Percentiles rank a stretch among this genome's conserved stretches.
These are phyloP conservation scores for Opisthograptis luteolata DNA, from an alignment of 2,888 invertebrate species.

Conservation along the genomic window DNA sequence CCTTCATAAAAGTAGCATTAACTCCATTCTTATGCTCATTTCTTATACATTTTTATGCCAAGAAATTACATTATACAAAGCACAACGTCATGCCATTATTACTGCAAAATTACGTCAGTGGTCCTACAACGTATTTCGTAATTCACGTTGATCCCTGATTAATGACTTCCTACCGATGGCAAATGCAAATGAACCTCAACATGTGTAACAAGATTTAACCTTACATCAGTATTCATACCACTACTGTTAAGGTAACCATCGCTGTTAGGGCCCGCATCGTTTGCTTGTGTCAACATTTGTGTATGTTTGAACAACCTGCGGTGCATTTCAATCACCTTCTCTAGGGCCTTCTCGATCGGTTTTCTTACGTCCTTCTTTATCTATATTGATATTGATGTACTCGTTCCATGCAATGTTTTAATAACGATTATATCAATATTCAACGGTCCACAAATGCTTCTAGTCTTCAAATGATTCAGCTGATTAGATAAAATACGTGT, in stretches of 20 bases:
- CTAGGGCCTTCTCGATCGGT: slow-evolving; percentile 31
- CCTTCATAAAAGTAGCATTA: slow-evolving; percentile 3
- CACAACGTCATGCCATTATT: neutral
- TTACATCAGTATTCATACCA: slow-evolving; percentile 54
- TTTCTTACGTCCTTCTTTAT: slow-evolving; percentile 20
- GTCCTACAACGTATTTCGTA: neutral
- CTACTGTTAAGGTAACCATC: slow-evolving; percentile 51
- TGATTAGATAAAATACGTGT: slow-evolving; percentile 41
- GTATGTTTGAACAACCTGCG: slow-evolving; percentile 63
- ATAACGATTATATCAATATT: slow-evolving; percentile 14
- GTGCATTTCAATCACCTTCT: slow-evolving; percentile 59
- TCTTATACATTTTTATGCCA: neutral
- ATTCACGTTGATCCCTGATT: slow-evolving; percentile 21
- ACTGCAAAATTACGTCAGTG: neutral
- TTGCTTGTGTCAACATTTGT: slow-evolving; percentile 65
- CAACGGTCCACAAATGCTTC: slow-evolving; percentile 27
- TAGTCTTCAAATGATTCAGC: slow-evolving; percentile 38
- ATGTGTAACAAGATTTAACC: slow-evolving; percentile 47
- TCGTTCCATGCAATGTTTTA: slow-evolving; percentile 3
- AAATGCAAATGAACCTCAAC: slow-evolving; percentile 45
- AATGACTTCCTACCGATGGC: slow-evolving; percentile 33
- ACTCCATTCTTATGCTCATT: neutral
- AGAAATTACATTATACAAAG: neutral
- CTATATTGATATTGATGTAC: slow-evolving; percentile 25
- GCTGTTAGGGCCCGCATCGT: slow-evolving; percentile 62